Evolutionary conservation across 1,140 invertebrate species (phyloP).

Genomic region (Meloidogyne exigua): DNA sequence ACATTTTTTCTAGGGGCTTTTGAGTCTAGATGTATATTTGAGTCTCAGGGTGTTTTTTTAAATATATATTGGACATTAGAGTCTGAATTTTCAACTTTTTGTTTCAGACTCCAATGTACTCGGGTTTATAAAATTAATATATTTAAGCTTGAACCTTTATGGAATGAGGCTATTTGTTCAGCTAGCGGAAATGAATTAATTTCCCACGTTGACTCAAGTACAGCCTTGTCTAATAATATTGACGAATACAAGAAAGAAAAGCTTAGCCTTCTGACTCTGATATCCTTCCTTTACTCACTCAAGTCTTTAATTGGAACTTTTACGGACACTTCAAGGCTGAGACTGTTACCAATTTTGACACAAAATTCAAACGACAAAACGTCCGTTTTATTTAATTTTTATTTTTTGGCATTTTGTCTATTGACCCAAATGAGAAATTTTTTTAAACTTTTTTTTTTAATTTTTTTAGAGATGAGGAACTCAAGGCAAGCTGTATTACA

Average conservation of each 20-base stretch:
- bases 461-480: slow-evolving; percentile 75
- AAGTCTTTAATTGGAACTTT: background rate
- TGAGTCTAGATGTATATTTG: no score
- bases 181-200: background rate
- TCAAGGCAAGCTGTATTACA: slow-evolving; percentile 72
- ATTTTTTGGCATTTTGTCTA: slow-evolving; percentile 68
- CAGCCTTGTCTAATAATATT: background rate
- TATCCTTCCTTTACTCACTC: slow-evolving; percentile 32
- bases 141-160: slow-evolving; percentile 22
- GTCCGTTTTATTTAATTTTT: slow-evolving; percentile 26
- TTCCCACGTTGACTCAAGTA: slow-evolving; percentile 5
- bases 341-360: slow-evolving; percentile 52
- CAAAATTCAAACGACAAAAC: slow-evolving; percentile 54
- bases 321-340: slow-evolving; percentile 40
- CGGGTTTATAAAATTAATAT: background rate
- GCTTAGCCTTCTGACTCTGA: slow-evolving; percentile 27
- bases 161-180: slow-evolving; percentile 13
- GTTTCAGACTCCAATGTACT: background rate
- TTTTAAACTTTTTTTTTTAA: no score
- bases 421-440: background rate
- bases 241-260: slow-evolving; percentile 32
- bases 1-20: no score
- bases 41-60: no score
- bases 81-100: no score
- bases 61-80: no score